These are phyloP conservation scores for Camponotus floridanus DNA, from an alignment of 1,140 invertebrate species.

Conservation along the genomic window DNA sequence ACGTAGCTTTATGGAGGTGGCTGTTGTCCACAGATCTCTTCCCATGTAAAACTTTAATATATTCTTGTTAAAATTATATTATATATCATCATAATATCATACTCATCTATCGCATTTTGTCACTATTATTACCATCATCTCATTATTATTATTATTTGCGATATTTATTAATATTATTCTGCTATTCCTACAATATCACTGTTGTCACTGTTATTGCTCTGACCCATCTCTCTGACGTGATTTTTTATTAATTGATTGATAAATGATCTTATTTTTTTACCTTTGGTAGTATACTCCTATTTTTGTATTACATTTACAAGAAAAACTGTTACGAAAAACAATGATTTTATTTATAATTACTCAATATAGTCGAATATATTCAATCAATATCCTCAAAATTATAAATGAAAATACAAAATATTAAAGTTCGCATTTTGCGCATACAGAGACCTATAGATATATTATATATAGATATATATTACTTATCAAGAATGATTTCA, in stretches of 20 bases:
- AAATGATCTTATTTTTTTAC: not conserved
- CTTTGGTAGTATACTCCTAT: not conserved
- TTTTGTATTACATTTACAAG: slow-evolving; percentile 61
- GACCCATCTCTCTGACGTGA: slow-evolving; percentile 28
- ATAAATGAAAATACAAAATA: slow-evolving; percentile 80
- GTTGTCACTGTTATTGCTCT: slow-evolving; percentile 62
- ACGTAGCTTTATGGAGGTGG: slow-evolving; percentile 79
- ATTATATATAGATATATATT: slow-evolving; percentile 62
- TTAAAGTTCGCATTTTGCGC: slow-evolving; percentile 61
- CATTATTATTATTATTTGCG: slow-evolving; percentile 77
- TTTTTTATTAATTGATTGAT: slow-evolving; percentile 20
- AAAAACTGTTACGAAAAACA: slow-evolving; percentile 67
- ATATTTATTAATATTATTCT: slow-evolving; percentile 72
- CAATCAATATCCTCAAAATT: slow-evolving; percentile 75
- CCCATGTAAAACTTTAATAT: slow-evolving; percentile 81
- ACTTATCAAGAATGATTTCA: slow-evolving; percentile 66
- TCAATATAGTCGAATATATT: slow-evolving; percentile 63
- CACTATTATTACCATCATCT: slow-evolving; percentile 75
- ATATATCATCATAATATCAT: slow-evolving; percentile 78
- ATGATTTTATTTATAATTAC: slow-evolving; percentile 73
- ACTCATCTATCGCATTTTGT: slow-evolving; percentile 76
- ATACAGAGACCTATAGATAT: slow-evolving; percentile 8
- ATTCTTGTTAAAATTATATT: slow-evolving; percentile 83
- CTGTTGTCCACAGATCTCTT: slow-evolving; percentile 79
- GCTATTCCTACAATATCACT: slow-evolving; percentile 57